Conservation (phyloP, 2,797 vertebrate species). For the Tapirus indicus region DNA sequence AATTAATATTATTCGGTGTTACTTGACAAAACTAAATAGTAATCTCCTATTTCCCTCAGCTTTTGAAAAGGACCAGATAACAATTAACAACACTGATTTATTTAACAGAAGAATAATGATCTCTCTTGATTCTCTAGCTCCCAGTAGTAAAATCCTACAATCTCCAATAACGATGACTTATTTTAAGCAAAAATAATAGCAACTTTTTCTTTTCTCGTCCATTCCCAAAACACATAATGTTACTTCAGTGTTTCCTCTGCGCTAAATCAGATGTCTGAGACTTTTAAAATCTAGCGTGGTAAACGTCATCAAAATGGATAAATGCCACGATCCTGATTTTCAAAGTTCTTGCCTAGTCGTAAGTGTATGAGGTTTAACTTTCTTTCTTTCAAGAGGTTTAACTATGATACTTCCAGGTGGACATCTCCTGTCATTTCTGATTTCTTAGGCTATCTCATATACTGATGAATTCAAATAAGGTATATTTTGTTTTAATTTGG, state of each 20-base stretch:
- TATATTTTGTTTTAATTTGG: slow-evolving; percentile 22
- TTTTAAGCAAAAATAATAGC: slow-evolving; percentile 57
- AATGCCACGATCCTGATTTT: background rate
- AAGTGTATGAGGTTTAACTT: background rate
- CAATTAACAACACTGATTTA: slow-evolving; percentile 71
- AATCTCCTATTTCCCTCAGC: slow-evolving; percentile 22
- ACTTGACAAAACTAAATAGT: slow-evolving; percentile 62
- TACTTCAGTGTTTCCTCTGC: background rate
- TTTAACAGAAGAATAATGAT: slow-evolving; percentile 75
- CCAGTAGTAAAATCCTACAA: slow-evolving; percentile 61
- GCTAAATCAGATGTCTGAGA: background rate
- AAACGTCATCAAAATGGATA: slow-evolving; percentile 22
- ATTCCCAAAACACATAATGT: background rate
- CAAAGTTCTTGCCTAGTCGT: background rate
- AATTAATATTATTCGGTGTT: slow-evolving; percentile 62
- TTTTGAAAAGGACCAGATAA: slow-evolving; percentile 68
- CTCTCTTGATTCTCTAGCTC: slow-evolving; percentile 52
- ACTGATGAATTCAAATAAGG: slow-evolving; percentile 63
- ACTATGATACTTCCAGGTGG: background rate
- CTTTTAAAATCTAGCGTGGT: background rate
- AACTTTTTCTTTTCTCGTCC: slow-evolving; percentile 39
- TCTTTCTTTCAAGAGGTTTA: slow-evolving; percentile 28
- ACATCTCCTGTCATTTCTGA: background rate
- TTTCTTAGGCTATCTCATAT: slow-evolving; percentile 55
- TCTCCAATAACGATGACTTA: slow-evolving; percentile 74